phyloP scores from a whole-genome alignment of 2,113 vertebrate species.

The Neomonachus schauinslandi region DNA sequence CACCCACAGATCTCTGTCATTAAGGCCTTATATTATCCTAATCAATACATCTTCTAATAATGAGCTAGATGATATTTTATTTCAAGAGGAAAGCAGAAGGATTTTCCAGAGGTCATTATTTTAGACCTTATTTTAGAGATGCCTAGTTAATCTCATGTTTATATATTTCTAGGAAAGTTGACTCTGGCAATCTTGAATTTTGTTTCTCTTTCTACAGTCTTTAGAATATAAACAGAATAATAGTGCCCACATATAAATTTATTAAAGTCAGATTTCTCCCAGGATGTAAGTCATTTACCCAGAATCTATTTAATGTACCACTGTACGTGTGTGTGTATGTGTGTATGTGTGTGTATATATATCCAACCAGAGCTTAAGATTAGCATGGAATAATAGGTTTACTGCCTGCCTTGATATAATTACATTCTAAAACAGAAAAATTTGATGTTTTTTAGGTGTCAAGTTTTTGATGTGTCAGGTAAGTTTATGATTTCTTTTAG shows the following conservation, averaged over 20 bases:
- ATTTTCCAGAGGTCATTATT: slow-evolving; percentile 24
- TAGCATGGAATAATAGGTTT: neutral
- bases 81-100: slow-evolving; percentile 41
- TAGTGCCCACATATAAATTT: neutral
- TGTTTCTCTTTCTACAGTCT: slow-evolving; percentile 40
- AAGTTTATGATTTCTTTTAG: slow-evolving; percentile 25
- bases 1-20: neutral
- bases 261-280: slow-evolving; percentile 25
- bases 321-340: neutral
- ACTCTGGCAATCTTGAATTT: neutral
- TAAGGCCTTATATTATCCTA: neutral
- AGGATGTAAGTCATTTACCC: neutral
- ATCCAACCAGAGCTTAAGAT: neutral
- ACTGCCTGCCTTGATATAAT: neutral
- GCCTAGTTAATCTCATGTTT: slow-evolving; percentile 34
- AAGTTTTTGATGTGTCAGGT: neutral
- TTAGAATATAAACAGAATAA: slow-evolving; percentile 39
- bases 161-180: slow-evolving; percentile 26
- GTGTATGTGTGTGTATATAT: neutral
- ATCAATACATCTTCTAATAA: neutral
- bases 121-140: slow-evolving; percentile 41
- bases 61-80: neutral
- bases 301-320: neutral
- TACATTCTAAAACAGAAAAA: slow-evolving; percentile 30
- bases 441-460: neutral